Evolutionary conservation across 2,797 vertebrate genomes (phyloP).

Genomic region (Botia kubotai): DNA sequence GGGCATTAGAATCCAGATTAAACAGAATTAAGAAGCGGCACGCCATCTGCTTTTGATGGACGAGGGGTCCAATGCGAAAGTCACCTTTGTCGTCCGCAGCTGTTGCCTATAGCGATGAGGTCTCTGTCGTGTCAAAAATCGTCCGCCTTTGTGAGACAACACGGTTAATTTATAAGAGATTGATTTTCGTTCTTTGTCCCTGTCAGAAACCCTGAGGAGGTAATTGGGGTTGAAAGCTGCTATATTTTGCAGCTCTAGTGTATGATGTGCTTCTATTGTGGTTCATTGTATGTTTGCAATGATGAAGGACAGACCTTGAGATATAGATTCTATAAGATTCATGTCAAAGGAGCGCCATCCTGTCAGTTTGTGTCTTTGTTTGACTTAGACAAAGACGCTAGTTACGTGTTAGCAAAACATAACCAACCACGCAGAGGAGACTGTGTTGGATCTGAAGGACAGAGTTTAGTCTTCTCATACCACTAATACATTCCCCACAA

Average conservation of each 20-base stretch:
- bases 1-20: neutral
- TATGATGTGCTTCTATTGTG: slow-evolving; percentile 59
- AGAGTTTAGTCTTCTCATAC: slow-evolving; percentile 28
- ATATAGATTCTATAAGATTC: slow-evolving; percentile 61
- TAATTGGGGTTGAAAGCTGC: slow-evolving; percentile 68
- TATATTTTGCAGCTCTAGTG: slow-evolving; percentile 46
- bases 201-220: slow-evolving; percentile 57
- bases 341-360: slow-evolving; percentile 51
- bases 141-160: slow-evolving; percentile 51
- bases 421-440: slow-evolving; percentile 28
- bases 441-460: slow-evolving; percentile 42
- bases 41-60: slow-evolving; percentile 58
- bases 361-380: slow-evolving; percentile 50
- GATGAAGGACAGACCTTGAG: slow-evolving; percentile 60
- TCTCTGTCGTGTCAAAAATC: slow-evolving; percentile 49
- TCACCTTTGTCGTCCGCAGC: slow-evolving; percentile 62
- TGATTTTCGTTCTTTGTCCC: slow-evolving; percentile 60
- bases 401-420: slow-evolving; percentile 43
- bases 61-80: slow-evolving; percentile 58
- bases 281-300: slow-evolving; percentile 49
- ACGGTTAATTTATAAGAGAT: slow-evolving; percentile 63
- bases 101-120: slow-evolving; percentile 48
- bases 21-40: slow-evolving; percentile 24
- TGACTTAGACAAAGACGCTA: slow-evolving; percentile 46
- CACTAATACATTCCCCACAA: slow-evolving; percentile 15